These are phyloP conservation scores for Sebastes kiyomatsui DNA, from an alignment of 2,797 vertebrate genomes.

Conservation along the genomic window DNA sequence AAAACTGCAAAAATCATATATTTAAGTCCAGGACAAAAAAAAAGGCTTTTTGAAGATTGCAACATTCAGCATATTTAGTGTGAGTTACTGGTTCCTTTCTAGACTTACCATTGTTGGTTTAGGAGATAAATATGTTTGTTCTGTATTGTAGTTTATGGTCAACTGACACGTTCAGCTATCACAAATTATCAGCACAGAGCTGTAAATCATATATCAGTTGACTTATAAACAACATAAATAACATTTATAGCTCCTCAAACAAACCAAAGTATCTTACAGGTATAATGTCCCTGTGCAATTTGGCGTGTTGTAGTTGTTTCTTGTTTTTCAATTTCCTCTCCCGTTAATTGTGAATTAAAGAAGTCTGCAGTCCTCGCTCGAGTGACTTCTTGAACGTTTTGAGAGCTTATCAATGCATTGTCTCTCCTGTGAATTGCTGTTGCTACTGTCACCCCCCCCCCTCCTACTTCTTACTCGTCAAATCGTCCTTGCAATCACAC, in stretches of 20 bases:
- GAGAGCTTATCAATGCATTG: constrained; percentile 14
- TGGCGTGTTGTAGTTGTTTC: background rate
- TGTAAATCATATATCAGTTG: background rate
- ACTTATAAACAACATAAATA: background rate
- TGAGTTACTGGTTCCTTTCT: background rate
- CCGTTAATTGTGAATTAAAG: constrained; percentile 8
- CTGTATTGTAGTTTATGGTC: background rate
- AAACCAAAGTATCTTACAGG: background rate
- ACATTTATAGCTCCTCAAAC: background rate
- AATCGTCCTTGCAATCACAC: constrained; percentile 15
- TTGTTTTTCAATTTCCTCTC: constrained; percentile 1
- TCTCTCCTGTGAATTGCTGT: constrained; percentile 19
- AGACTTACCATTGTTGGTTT: background rate
- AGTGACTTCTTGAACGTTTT: constrained; percentile 1
- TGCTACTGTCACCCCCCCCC: background rate
- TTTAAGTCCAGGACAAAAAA: too few relatives aligned
- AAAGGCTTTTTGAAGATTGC: too few relatives aligned
- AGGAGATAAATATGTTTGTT: background rate
- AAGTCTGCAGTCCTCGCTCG: background rate
- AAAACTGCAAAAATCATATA: too few relatives aligned
- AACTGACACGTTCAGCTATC: background rate
- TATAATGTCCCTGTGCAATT: background rate
- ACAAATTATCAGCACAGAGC: background rate
- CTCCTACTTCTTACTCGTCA: background rate
- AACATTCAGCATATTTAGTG: too few relatives aligned